These are phyloP conservation scores for Venturia canescens DNA, from an alignment of 1,140 invertebrate species.

Conservation along the genomic window DNA sequence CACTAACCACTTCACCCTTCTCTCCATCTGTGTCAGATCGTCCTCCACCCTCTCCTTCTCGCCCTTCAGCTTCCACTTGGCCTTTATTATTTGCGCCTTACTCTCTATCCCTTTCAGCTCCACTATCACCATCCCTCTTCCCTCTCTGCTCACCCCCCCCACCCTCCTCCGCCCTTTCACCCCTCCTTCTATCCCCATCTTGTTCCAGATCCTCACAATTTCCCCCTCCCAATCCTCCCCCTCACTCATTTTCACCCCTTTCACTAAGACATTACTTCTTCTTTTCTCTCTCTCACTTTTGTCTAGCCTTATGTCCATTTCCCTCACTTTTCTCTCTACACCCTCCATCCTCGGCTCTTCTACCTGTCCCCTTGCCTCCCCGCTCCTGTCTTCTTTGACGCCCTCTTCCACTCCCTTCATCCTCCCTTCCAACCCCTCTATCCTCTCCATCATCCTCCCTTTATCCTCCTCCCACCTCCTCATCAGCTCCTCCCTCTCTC, in stretches of 20 bases:
- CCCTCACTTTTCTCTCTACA: not conserved
- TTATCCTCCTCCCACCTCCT: not conserved
- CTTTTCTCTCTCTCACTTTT: too few species aligned
- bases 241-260: not conserved
- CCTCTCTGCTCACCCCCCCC: too few species aligned
- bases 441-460: not conserved
- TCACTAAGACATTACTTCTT: conserved; percentile 1
- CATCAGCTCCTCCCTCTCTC: not conserved
- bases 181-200: too few species aligned
- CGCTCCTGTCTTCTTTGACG: not conserved
- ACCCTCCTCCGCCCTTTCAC: not conserved
- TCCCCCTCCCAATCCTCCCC: not conserved
- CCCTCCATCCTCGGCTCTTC: not conserved
- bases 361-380: too few species aligned
- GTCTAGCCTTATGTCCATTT: not conserved
- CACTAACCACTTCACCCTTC: not conserved
- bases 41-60: not conserved
- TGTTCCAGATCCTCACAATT: not conserved
- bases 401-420: too few species aligned
- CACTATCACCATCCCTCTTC: too few species aligned
- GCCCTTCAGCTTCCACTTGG: too few species aligned
- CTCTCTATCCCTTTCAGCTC: not conserved
- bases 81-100: not conserved
- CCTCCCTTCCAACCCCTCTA: not conserved
- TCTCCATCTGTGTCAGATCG: not conserved